Percentiles rank a stretch among this genome's conserved stretches.
phyloP scores from a whole-genome alignment of 2,797 vertebrate species.

The Pempheris klunzingeri region DNA sequence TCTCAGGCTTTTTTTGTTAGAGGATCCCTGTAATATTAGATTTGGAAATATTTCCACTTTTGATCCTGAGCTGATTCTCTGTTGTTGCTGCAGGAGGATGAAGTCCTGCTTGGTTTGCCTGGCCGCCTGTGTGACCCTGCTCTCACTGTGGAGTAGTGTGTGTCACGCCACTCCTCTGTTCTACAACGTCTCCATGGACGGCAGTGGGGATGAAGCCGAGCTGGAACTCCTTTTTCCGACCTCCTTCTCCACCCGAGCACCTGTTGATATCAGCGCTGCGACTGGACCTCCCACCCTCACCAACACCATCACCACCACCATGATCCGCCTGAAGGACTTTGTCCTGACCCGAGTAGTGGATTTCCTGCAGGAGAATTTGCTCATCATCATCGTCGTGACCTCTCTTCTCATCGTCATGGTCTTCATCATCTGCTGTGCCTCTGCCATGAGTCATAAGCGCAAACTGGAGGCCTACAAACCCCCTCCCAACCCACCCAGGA shows the following conservation, averaged over 20 bases:
- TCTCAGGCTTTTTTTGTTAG: background rate
- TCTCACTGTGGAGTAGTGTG: constrained; percentile 73
- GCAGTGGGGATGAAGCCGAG: constrained; percentile 89
- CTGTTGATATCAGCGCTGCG: constrained; percentile 53
- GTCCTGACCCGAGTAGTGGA: constrained; percentile 90
- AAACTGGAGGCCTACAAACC: constrained; percentile 95
- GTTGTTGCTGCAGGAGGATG: constrained; percentile 79
- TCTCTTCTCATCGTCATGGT: constrained; percentile 92
- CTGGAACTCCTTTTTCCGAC: constrained; percentile 84
- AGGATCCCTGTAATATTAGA: background rate
- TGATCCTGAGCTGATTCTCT: background rate
- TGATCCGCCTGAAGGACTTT: constrained; percentile 87
- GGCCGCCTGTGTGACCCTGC: constrained; percentile 70
- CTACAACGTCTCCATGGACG: constrained; percentile 81
- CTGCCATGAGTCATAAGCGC: constrained; percentile 93
- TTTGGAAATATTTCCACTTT: background rate
- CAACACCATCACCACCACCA: constrained; percentile 86
- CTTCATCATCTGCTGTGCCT: constrained; percentile 93
- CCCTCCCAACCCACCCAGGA: constrained; percentile 86
- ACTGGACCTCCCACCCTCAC: constrained; percentile 68
- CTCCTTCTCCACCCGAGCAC: constrained; percentile 69
- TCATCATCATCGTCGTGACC: constrained; percentile 93
- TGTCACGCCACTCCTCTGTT: constrained; percentile 74
- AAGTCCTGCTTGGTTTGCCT: constrained; percentile 54
- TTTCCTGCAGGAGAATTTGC: constrained; percentile 92